Evolutionary conservation across 1,140 invertebrate species (phyloP).

Genomic region (Leguminivora glycinivorella): DNA sequence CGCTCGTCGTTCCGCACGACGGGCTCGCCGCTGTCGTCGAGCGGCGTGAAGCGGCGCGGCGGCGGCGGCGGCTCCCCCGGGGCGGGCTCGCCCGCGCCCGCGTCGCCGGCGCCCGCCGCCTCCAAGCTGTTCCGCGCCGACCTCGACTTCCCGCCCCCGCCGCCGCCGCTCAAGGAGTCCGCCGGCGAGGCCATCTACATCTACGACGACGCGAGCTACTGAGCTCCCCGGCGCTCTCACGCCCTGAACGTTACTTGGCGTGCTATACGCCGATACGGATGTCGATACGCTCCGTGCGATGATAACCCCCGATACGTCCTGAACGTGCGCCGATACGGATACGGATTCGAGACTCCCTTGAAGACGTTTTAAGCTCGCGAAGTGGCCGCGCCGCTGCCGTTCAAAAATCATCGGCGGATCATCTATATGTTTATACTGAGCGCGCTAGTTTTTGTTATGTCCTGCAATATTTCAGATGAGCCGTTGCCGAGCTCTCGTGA

Average conservation of each 20-base stretch:
- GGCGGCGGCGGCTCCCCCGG: conserved; percentile 73
- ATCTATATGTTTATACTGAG: neutral
- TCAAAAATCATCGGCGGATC: neutral
- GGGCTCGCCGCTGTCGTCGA: conserved; percentile 47
- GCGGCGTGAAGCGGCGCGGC: conserved; percentile 65
- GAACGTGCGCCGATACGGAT: too few relatives aligned
- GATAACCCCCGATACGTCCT: too few relatives aligned
- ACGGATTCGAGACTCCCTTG: too few relatives aligned
- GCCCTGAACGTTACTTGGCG: neutral
- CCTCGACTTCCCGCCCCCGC: conserved; percentile 80
- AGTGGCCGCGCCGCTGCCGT: neutral
- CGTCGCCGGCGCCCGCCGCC: conserved; percentile 74
- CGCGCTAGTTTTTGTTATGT: neutral
- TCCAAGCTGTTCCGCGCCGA: conserved; percentile 73
- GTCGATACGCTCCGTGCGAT: too few relatives aligned
- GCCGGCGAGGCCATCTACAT: conserved; percentile 82
- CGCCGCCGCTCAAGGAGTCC: conserved; percentile 81
- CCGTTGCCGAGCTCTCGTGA: neutral
- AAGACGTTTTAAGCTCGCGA: too few relatives aligned
- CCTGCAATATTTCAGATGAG: neutral
- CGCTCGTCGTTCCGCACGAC: conserved; percentile 79
- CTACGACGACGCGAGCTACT: conserved; percentile 73
- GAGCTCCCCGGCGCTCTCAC: conserved; percentile 36
- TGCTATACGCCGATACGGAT: neutral
- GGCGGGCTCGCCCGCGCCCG: conserved; percentile 81